phyloP scores from a whole-genome alignment of 1,140 invertebrate species.

The Listronotus bonariensis region DNA sequence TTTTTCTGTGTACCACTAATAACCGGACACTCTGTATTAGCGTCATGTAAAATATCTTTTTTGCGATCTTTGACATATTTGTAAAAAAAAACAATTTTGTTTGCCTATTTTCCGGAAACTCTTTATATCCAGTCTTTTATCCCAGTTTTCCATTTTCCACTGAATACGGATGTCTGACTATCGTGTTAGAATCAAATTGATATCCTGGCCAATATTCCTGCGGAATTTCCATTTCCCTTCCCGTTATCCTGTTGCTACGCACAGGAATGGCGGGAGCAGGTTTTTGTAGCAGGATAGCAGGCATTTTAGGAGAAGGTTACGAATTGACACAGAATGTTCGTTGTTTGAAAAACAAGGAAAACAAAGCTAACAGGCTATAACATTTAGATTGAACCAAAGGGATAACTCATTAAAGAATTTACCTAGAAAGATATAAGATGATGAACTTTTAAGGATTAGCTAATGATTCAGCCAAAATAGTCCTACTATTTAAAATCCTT shows the following conservation, averaged over 20 bases:
- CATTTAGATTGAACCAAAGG: not conserved
- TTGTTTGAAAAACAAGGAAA: not conserved
- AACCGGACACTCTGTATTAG: too few species aligned
- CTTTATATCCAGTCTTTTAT: not conserved
- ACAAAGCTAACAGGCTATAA: not conserved
- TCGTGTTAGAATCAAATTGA: too few species aligned
- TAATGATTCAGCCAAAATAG: too few species aligned
- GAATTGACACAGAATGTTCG: not conserved
- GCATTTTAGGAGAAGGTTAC: not conserved
- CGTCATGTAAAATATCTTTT: too few species aligned
- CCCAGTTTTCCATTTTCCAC: not conserved
- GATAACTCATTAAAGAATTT: too few species aligned
- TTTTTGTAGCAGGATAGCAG: conserved; percentile 29
- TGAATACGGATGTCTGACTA: too few species aligned
- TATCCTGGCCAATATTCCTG: not conserved
- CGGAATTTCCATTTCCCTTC: conserved; percentile 7
- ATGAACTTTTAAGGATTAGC: too few species aligned
- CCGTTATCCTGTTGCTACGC: conserved; percentile 33
- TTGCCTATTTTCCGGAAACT: not conserved
- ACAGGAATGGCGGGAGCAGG: conserved; percentile 30
- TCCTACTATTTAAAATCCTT: too few species aligned
- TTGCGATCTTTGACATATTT: too few species aligned
- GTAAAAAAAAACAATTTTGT: too few species aligned
- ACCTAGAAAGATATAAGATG: too few species aligned
- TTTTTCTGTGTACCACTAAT: too few species aligned